Conservation (phyloP, 1,140 invertebrate genomes). For the Sinonovacula constricta region DNA sequence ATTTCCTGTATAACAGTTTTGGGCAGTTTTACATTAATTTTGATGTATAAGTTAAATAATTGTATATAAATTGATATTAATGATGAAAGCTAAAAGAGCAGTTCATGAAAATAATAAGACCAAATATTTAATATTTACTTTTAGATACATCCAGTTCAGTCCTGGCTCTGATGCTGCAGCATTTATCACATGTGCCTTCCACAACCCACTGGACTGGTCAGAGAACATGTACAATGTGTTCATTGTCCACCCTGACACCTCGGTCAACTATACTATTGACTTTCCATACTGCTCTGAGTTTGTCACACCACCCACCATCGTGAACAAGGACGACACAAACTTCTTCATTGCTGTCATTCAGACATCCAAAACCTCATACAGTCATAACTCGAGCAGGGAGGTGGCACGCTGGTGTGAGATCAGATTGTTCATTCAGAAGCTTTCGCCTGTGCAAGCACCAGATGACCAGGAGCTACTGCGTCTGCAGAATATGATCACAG, state of each 20-base stretch:
- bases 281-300: slow-evolving; percentile 64
- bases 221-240: slow-evolving; percentile 62
- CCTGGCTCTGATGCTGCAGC: slow-evolving; percentile 47
- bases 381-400: slow-evolving; percentile 47
- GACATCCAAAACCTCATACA: slow-evolving; percentile 42
- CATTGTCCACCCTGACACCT: slow-evolving; percentile 51
- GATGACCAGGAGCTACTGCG: slow-evolving; percentile 47
- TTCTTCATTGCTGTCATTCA: slow-evolving; percentile 59
- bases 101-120: no score
- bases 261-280: slow-evolving; percentile 42
- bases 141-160: slow-evolving; percentile 58
- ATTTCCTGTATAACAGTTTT: no score
- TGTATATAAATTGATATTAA: no score
- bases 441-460: slow-evolving; percentile 1
- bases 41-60: no score
- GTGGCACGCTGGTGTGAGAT: slow-evolving; percentile 43
- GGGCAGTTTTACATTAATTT: no score
- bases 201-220: slow-evolving; percentile 62
- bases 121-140: neutral
- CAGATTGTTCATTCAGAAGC: slow-evolving; percentile 39
- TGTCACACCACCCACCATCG: slow-evolving; percentile 54
- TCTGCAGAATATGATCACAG: slow-evolving; percentile 57
- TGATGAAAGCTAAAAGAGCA: no score
- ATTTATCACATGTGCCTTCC: slow-evolving; percentile 57
- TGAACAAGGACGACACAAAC: slow-evolving; percentile 18